Base-by-base conservation (phyloP, 2,797 vertebrate species). In the Notamacropus eugenii region DNA sequence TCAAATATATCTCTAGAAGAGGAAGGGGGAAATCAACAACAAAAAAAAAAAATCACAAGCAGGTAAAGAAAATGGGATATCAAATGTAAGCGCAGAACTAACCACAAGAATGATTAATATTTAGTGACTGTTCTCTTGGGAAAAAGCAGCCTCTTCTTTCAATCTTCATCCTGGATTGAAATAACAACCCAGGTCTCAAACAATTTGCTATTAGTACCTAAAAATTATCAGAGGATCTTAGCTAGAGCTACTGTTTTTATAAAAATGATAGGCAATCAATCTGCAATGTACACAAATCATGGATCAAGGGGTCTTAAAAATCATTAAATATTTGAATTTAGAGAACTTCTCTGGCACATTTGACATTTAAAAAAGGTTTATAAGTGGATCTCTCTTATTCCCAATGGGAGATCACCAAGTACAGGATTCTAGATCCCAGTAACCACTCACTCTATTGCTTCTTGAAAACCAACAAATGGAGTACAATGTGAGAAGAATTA, bases 1-100 rank as follows among this genome's bases (percentile, higher is more conserved):
- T 99, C 99, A 57, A 99, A 99, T 98, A 99, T 99, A 74, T 99
- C 99, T 98, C 99, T 99, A 98, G 82, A 97, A 97, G 98, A 52
- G 95, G 2, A 96, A 97, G 94, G 98, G 54, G 95, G 2, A 96
- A 91, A 92, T 24, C 96, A 67, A 94, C 3, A 91, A 46, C 52
- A 52, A 52, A 94, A 91, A 92, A 91, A 92, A 22, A 94, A 54
- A 95, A 50, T 24, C 55, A 93, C 95, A 94, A 52, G 34, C 0
- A 90, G 31, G 58, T 29, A 94, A 4, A 40, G 11, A 93, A 54
- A 92, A 94, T 92, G 54, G 57, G 46, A 8, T 56, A 93, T 31
- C 96, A 50, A 95, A 93, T 95, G 74, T 0, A 82, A 28, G 92
- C 90, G 67, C 0, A 56, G 55, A 95, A 40, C 90, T 93, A 95